These are phyloP conservation scores for Dendrolimus pini DNA, from an alignment of 2,888 invertebrate genomes.

Conservation along the genomic window DNA sequence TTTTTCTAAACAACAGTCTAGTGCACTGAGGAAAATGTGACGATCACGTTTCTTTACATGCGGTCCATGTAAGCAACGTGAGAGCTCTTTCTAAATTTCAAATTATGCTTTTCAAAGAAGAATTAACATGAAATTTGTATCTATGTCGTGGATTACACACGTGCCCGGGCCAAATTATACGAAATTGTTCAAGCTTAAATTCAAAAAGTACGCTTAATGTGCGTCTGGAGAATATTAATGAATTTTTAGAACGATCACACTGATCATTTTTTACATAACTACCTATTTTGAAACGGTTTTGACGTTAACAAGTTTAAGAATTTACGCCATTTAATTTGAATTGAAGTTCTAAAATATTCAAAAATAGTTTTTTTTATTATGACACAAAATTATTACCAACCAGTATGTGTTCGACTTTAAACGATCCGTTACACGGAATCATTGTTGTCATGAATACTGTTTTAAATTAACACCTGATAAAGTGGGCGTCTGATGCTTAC, in stretches of 20 bases:
- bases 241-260: constrained; percentile 19
- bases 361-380: constrained; percentile 7
- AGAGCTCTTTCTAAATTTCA: constrained; percentile 40
- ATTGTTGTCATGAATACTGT: constrained; percentile 18
- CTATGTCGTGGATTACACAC: constrained; percentile 21
- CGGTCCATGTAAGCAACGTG: constrained; percentile 32
- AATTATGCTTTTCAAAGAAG: constrained; percentile 32
- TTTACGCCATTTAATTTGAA: too few relatives aligned
- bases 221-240: constrained; percentile 22
- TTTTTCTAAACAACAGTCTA: constrained; percentile 40
- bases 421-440: constrained; percentile 13
- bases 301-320: too few relatives aligned
- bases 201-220: constrained; percentile 31
- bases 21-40: constrained; percentile 33
- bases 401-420: too few relatives aligned
- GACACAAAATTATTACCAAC: constrained; percentile 3
- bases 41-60: constrained; percentile 52
- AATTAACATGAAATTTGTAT: constrained; percentile 33
- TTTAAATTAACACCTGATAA: constrained; percentile 30
- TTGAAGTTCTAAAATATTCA: too few relatives aligned
- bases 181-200: constrained; percentile 37
- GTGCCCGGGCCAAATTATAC: constrained; percentile 32
- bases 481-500: constrained; percentile 20
- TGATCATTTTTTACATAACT: constrained; percentile 25
- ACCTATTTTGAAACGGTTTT: background rate